A percentile compares a stretch with the other conserved stretches of the same genome.
Evolutionary conservation across 1,140 invertebrate species (phyloP).

Genomic region (Drosophila kohkoa): DNA sequence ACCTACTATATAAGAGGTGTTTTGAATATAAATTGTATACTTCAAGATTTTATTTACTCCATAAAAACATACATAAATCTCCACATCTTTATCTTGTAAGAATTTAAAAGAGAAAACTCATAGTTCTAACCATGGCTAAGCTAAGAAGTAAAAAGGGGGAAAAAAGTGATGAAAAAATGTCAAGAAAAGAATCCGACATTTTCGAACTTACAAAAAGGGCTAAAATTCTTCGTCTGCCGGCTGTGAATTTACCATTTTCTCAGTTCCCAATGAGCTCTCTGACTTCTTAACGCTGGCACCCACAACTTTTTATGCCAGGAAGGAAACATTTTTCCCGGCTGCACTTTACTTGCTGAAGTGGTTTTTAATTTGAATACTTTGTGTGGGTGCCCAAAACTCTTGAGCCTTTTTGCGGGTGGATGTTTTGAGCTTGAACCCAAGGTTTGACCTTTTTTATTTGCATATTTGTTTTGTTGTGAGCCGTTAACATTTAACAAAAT

Average conservation of each 20-base stretch:
- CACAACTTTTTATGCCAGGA: conserved; percentile 41
- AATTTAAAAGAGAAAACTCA: not conserved
- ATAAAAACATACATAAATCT: too few species aligned
- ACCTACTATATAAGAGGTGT: too few species aligned
- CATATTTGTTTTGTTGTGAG: conserved; percentile 39
- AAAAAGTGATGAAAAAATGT: not conserved
- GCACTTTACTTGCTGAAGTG: conserved; percentile 59
- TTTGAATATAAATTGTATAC: too few species aligned
- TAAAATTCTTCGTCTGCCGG: not conserved
- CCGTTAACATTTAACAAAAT: conserved; percentile 36
- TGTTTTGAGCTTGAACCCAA: conserved; percentile 15
- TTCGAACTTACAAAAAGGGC: not conserved
- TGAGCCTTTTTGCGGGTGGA: conserved; percentile 13
- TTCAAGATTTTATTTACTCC: too few species aligned
- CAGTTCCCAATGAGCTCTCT: not conserved
- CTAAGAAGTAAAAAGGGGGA: not conserved
- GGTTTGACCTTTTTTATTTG: conserved; percentile 37
- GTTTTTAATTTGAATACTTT: conserved; percentile 82
- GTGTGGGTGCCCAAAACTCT: conserved; percentile 34
- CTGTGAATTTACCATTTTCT: conserved; percentile 29
- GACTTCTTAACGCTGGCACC: conserved; percentile 19
- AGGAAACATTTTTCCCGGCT: conserved; percentile 63
- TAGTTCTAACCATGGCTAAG: not conserved
- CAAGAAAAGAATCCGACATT: conserved; percentile 14
- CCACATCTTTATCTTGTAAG: not conserved